Percentiles rank a stretch among this genome's conserved stretches.
Conservation (phyloP, 2,113 vertebrate species). For the Verasper variegatus region DNA sequence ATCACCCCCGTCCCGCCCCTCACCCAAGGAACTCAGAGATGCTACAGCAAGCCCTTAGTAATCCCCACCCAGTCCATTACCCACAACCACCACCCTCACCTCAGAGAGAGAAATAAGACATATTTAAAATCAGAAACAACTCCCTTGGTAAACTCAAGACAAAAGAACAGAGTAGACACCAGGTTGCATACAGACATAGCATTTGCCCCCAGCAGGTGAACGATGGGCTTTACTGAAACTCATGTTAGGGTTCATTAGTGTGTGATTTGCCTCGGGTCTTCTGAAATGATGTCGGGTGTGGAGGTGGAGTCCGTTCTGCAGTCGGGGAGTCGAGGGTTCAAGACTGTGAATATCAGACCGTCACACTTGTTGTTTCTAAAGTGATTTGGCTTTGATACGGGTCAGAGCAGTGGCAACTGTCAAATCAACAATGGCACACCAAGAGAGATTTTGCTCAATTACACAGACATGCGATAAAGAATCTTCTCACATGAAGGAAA, state of each 20-base stretch:
- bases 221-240: conserved; percentile 50
- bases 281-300: conserved; percentile 33
- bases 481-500: conserved; percentile 64
- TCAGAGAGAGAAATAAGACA: conserved; percentile 74
- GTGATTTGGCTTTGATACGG: conserved; percentile 60
- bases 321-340: conserved; percentile 38
- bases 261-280: conserved; percentile 48
- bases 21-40: conserved; percentile 70
- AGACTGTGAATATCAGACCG: conserved; percentile 44
- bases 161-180: conserved; percentile 71
- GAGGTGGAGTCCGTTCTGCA: conserved; percentile 58
- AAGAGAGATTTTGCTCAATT: conserved; percentile 44
- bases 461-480: conserved; percentile 66
- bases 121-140: conserved; percentile 70
- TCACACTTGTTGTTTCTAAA: conserved; percentile 42
- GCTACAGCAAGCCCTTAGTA: conserved; percentile 76
- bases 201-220: conserved; percentile 68
- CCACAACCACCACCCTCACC: conserved; percentile 52
- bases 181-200: conserved; percentile 77
- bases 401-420: conserved; percentile 42
- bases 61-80: conserved; percentile 47
- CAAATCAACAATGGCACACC: conserved; percentile 62
- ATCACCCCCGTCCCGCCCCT: conserved; percentile 53
- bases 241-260: conserved; percentile 35
- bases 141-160: conserved; percentile 63